Conservation (phyloP, 2,113 vertebrate species). For the Boleophthalmus pectinirostris region DNA sequence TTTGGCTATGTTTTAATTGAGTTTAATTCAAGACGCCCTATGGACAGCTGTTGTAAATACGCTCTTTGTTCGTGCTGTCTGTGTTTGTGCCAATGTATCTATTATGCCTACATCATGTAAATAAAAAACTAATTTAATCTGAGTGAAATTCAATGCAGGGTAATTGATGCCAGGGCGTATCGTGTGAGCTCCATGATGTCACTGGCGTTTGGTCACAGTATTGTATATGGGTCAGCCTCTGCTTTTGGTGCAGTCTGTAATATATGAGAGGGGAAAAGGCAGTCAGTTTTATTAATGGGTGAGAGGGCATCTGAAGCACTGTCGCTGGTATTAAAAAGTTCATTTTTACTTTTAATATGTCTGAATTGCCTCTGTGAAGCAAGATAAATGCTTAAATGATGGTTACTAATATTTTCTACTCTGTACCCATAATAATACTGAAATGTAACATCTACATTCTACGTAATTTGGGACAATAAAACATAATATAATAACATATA, state of each 20-base stretch:
- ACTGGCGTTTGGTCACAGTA: not conserved
- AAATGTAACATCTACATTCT: not conserved
- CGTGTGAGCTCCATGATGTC: slow-evolving; percentile 6
- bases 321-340: not conserved
- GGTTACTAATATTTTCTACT: not conserved
- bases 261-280: not conserved
- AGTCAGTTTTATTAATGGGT: not conserved
- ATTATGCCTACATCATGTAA: slow-evolving; percentile 7
- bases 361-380: not conserved
- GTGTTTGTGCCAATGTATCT: not conserved
- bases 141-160: not conserved
- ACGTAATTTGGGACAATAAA: not conserved
- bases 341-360: not conserved
- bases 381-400: not conserved
- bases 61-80: not conserved
- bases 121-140: slow-evolving; percentile 13
- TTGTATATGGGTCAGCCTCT: slow-evolving; percentile 29
- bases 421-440: no score
- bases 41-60: slow-evolving; percentile 11
- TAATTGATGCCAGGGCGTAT: slow-evolving; percentile 6
- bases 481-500: no score
- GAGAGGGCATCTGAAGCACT: not conserved
- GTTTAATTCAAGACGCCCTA: slow-evolving; percentile 1
- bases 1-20: not conserved
- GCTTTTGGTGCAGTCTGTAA: not conserved